A percentile compares a stretch with the other conserved stretches of the same genome.
phyloP scores from a whole-genome alignment of 2,888 invertebrate species.

The Trissolcus brochymenae region DNA sequence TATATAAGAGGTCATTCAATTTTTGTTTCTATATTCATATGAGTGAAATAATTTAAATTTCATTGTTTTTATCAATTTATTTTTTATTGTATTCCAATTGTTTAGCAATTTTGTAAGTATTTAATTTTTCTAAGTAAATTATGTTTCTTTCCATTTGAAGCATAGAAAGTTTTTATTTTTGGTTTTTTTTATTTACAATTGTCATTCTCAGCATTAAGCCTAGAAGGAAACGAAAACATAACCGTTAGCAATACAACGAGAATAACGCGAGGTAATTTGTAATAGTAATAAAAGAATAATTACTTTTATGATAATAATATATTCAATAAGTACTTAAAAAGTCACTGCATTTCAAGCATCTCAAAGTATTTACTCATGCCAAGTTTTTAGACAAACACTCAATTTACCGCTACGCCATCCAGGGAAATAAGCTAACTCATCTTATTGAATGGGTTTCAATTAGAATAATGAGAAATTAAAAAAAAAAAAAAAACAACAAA shows the following conservation, averaged over 20 bases:
- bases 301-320: slow-evolving; percentile 49
- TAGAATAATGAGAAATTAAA: slow-evolving; percentile 30
- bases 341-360: slow-evolving; percentile 40
- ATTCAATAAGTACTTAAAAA: slow-evolving; percentile 37
- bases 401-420: slow-evolving; percentile 53
- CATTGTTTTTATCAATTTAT: slow-evolving; percentile 8
- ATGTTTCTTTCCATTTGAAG: too few relatives aligned
- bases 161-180: not conserved
- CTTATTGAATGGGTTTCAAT: slow-evolving; percentile 33
- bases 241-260: slow-evolving; percentile 56
- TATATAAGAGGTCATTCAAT: too few relatives aligned
- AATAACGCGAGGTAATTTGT: slow-evolving; percentile 48
- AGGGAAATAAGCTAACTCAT: slow-evolving; percentile 39
- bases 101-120: not conserved
- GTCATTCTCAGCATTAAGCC: slow-evolving; percentile 19
- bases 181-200: slow-evolving; percentile 6
- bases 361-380: slow-evolving; percentile 46
- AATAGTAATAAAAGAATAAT: slow-evolving; percentile 47
- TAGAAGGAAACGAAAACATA: slow-evolving; percentile 40
- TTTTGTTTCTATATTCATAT: too few relatives aligned
- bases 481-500: slow-evolving; percentile 24
- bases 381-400: slow-evolving; percentile 49
- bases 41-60: too few relatives aligned
- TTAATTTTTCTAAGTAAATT: not conserved
- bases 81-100: slow-evolving; percentile 21